Conservation (phyloP, 2,113 vertebrate species). For the Oplegnathus fasciatus region DNA sequence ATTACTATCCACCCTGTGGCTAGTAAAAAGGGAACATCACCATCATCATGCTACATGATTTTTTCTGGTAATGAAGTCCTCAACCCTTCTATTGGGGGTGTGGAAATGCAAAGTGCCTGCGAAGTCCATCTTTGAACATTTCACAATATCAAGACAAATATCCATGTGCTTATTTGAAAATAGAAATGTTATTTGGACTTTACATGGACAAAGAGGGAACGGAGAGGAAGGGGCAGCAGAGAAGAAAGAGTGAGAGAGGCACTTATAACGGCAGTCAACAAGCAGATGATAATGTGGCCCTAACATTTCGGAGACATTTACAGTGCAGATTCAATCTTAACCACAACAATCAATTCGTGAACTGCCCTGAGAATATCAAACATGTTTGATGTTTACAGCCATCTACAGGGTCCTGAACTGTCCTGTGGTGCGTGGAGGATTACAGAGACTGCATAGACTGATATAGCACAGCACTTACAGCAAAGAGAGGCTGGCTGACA, state of each 20-base stretch:
- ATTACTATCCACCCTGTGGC: too few species aligned
- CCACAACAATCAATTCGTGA: conserved; percentile 33
- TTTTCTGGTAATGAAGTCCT: too few species aligned
- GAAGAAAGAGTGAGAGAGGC: background rate
- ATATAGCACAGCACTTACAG: conserved; percentile 10
- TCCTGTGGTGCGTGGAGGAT: conserved; percentile 30
- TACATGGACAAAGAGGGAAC: background rate
- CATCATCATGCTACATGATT: too few species aligned
- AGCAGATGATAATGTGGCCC: conserved; percentile 32
- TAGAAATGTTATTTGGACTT: background rate
- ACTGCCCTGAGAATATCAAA: conserved; percentile 44
- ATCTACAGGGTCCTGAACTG: conserved; percentile 47
- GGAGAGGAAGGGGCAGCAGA: background rate
- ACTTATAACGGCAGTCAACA: background rate
- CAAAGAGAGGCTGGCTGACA: conserved; percentile 7
- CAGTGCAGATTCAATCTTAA: conserved; percentile 58
- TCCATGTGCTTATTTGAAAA: background rate
- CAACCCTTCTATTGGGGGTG: too few species aligned
- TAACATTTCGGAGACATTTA: conserved; percentile 67
- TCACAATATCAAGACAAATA: background rate
- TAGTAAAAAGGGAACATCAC: too few species aligned
- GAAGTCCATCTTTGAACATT: background rate
- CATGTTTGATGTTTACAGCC: conserved; percentile 59
- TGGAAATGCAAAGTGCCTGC: too few species aligned
- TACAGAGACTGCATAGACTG: conserved; percentile 11